Conservation (phyloP, 2,113 vertebrate species). For the Circaetus cinerascens region DNA sequence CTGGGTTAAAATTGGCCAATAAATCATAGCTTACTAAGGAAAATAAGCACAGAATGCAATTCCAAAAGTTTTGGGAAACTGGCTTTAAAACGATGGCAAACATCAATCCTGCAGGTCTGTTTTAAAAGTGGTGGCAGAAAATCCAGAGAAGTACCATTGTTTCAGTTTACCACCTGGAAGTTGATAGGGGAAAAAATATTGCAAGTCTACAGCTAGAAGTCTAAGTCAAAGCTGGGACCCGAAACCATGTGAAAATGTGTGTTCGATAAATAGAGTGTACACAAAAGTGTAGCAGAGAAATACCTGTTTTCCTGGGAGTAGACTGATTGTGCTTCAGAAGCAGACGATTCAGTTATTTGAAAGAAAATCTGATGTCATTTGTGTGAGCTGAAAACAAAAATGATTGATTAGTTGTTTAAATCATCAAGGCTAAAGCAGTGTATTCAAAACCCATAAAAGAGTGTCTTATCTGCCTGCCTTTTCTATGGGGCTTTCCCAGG, state of each 20-base stretch:
- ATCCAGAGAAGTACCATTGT: neutral
- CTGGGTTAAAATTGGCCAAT: neutral
- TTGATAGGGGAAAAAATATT: neutral
- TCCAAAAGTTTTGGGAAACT: neutral
- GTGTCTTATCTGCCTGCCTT: neutral
- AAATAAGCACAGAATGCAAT: constrained; percentile 1
- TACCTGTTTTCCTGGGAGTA: neutral
- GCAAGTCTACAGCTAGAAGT: neutral
- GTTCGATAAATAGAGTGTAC: neutral
- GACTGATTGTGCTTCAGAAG: neutral
- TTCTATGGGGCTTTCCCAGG: neutral
- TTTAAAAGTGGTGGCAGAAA: neutral
- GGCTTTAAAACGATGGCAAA: neutral
- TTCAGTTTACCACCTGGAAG: neutral
- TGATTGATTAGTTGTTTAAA: neutral
- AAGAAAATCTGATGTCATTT: neutral
- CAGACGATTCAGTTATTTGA: neutral
- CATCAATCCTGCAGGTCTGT: neutral
- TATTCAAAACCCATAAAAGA: neutral
- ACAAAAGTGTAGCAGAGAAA: neutral
- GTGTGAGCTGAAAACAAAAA: neutral
- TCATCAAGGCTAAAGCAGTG: neutral
- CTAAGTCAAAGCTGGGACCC: neutral
- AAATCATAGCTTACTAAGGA: neutral
- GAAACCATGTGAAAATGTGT: neutral